Base-by-base conservation (phyloP, 1,140 invertebrate genomes). In the Andrena cerasifolii region DNA sequence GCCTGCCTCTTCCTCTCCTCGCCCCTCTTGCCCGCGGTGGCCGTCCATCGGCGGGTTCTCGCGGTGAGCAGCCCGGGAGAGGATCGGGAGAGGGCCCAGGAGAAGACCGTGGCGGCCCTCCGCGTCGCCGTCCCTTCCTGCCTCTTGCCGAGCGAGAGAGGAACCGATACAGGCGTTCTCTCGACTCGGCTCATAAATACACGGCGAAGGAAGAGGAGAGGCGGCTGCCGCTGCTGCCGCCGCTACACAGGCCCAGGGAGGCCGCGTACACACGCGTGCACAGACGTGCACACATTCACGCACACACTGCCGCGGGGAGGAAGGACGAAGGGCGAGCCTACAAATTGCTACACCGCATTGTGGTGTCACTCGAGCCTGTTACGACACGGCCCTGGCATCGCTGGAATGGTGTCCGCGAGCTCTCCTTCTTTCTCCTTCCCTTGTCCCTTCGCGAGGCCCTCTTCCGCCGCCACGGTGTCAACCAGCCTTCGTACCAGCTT, bases 271-370 rank as follows among this genome's bases (percentile, higher is more conserved):
- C 36, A 40, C 4, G 36, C 36, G 4, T 10, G 10, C 36, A 10
- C 36, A 40, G 3, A 40, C 36, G 36, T n/a, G 36, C 36, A 10
- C 36, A 40, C 36, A 40, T 10, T 3, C 36, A 40, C 36, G 36
- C 36, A 40, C 4, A 10, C 10, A 3, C 36, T 10, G 4, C 63
- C 61, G 76, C 73, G 84, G 84, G 85, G 87, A 82, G 86, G 85
- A 85, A 89, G 90, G 86, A 86, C 89, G 90, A 92, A 91, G 91
- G 91, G 90, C 89, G 89, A 91, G 90, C 91, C 91, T 93, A 93
- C 92, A 93, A 93, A 93, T 93, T 93, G 92, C 91, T 93, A 92
- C 92, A 93, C 86, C 87, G 92, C 91, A 92, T 93, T 93, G 92
- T 93, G 89, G 91, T 93, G 92, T 93, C 92, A 93, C 91, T 93